Evolutionary conservation across 2,797 vertebrate species (phyloP), one percentile per base, ranked within the genome.

Genomic region (Lutjanus campechanus): DNA sequence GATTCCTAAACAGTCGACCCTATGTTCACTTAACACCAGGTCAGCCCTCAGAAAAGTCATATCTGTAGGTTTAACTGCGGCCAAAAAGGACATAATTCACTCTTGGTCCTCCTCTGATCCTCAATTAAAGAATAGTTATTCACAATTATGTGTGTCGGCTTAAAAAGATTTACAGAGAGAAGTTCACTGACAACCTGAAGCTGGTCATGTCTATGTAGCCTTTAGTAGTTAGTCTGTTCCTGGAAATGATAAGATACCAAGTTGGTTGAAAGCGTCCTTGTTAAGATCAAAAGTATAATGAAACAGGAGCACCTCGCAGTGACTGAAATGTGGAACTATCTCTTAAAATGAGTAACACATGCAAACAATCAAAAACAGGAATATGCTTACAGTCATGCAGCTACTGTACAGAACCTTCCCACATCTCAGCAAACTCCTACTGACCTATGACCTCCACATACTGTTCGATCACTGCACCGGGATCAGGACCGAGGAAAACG

Each of bases 381-480:
- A 36, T 36, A 36, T 36, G 29, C 29, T 36, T 36, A 25, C n/a
- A 17, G 16, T 51, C 51, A 46, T 40, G 20, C 20, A 62, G 25
- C 25, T 49, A 25, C 11, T 56, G 8, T 1, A 55, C 16, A 44
- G 16, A 29, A 41, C 25, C 43, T 8, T 10, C 22, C 40, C 25
- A 49, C 69, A 65, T 53, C 29, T 56, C 20, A 29, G 8, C 41
- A 19, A n/a, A 40, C 44, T 5, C 50, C 16, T 17, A 90, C 96
- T 95, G 67, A 98, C 97, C 97, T 85, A 97, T 84, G 69, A 98
- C 96, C 29, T 97, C 96, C 85, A 96, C 81, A 84, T 97, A 98
- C 87, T 98, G 97, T 69, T 91, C 94, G 70, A 97, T 88, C 20
- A 98, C 97, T 73, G 96, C 95, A 71, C 85, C 90, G 6, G 92